Evolutionary conservation across 2,113 vertebrate species (phyloP).

Genomic region (Acanthisitta chloris): DNA sequence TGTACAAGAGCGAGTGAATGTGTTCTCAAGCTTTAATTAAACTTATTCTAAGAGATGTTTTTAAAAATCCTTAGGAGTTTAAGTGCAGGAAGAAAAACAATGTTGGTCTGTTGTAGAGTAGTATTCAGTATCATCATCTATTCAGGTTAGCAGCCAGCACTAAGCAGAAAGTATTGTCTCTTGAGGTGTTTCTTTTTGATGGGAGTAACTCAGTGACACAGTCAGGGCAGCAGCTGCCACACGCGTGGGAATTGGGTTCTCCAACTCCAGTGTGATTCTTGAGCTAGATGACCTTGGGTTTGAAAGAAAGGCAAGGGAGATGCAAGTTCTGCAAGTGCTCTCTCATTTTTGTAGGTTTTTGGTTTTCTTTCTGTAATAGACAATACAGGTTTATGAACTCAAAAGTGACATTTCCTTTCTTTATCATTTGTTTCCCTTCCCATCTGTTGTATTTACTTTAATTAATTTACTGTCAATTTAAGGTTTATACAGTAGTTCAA

Average conservation of each 20-base stretch:
- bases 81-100: background rate
- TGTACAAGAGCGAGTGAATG: background rate
- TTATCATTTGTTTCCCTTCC: background rate
- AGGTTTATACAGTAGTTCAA: background rate
- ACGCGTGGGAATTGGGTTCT: background rate
- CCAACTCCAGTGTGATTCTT: background rate
- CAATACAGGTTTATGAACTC: background rate
- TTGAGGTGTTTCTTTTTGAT: background rate
- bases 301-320: background rate
- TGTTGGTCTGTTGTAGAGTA: background rate
- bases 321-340: background rate
- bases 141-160: background rate
- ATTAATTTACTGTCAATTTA: background rate
- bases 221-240: background rate
- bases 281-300: conserved; percentile 22
- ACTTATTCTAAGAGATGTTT: background rate
- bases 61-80: background rate
- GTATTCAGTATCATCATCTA: background rate
- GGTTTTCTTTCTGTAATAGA: background rate
- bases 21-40: background rate
- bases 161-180: background rate
- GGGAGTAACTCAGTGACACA: background rate
- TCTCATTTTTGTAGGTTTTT: background rate
- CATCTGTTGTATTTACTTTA: background rate
- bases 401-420: background rate